Evolutionary conservation across 2,888 invertebrate genomes (phyloP).

Genomic region (Hydrotaea cyrtoneurina): DNA sequence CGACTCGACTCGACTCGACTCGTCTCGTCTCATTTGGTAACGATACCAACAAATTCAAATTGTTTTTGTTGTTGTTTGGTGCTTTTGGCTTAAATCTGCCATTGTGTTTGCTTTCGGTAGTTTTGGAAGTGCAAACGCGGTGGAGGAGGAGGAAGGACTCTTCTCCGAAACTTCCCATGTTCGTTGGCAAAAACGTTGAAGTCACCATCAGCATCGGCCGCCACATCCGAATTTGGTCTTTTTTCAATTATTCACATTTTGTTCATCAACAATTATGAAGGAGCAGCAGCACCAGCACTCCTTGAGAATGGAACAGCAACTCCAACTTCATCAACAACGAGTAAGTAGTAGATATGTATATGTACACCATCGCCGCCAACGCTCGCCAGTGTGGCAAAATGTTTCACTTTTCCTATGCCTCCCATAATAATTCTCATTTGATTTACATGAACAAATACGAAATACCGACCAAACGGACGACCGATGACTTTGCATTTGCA

Average conservation of each 20-base stretch:
- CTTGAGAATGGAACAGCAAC: not conserved
- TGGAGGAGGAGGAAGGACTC: conserved; percentile 5
- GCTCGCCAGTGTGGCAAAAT: conserved; percentile 4
- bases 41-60: not conserved
- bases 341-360: not conserved
- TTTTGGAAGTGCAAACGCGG: not conserved
- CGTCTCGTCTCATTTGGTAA: not conserved
- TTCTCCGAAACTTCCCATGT: conserved; percentile 5
- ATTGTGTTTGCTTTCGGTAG: not conserved
- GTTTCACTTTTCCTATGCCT: conserved; percentile 9
- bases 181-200: not conserved
- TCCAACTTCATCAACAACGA: conserved; percentile 8
- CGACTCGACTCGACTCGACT: not conserved
- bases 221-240: not conserved
- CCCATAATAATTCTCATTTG: conserved; percentile 16
- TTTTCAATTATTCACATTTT: not conserved
- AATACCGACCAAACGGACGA: not conserved
- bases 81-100: not conserved
- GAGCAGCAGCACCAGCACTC: not conserved
- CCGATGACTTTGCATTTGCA: not conserved
- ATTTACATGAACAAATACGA: conserved; percentile 25
- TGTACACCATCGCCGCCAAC: not conserved
- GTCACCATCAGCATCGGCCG: conserved; percentile 6
- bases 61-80: not conserved
- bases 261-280: not conserved